Base-by-base conservation (phyloP, 2,888 invertebrate genomes). In the Portevinia maculata region DNA sequence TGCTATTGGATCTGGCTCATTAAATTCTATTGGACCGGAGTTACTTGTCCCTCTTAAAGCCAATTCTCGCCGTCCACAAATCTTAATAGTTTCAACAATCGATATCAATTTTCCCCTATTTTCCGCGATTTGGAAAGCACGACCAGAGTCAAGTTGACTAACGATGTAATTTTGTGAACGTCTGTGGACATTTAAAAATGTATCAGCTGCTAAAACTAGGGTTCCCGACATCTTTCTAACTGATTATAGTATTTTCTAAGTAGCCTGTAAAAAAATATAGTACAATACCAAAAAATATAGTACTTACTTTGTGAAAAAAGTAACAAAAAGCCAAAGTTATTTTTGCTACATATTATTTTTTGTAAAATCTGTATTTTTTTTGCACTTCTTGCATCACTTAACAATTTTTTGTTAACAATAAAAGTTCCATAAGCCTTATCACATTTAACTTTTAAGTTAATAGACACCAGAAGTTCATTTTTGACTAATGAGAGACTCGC, bases 201-300 rank as follows among this genome's bases (percentile, higher is more conserved):
- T n/a, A n/a, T n/a, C n/a, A n/a, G n/a, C n/a, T n/a, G n/a, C n/a
- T n/a, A n/a, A n/a, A n/a, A 6, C 30, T 37, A 53, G 53, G 32
- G 53, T 53, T 53, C 34, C 34, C 53, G 32, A 32, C 52, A 34
- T 34, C 5, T 52, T 52, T 52, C 15, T 3, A 19, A 53, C 19
- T 53, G 53, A 37, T 53, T 53, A 53, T 37, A 53, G 53, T 37
- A 53, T 53, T 55, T 55, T 55, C 2, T 13, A 39, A 28, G 39
- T 13, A 39, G 39, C 6, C 21, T 55, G n/a, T 21, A 39, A 24
- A 55, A 21, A 39, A 24, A 13, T 39, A 24, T 52, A 24, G 24
- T 24, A 24, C 24, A 24, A 24, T 24, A n/a, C 24, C 24, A 24
- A 24, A 24, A 24, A 24, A 24, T 3, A 24, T 24, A 3, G 24